Base-by-base conservation (phyloP, 2,113 vertebrate species). In the Leucopternis melanops region DNA sequence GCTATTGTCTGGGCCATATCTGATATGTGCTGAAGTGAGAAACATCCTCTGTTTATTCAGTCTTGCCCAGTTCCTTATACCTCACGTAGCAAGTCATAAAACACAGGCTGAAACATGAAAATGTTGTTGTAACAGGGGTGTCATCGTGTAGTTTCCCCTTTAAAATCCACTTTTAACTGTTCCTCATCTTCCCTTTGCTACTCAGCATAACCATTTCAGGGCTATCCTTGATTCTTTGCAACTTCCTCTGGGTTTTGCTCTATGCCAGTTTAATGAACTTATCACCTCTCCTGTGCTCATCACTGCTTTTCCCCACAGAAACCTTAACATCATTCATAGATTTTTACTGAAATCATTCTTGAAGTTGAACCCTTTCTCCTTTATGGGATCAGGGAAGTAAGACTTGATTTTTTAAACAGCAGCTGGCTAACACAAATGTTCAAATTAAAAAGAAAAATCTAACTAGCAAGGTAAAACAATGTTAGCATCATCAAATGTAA, bases 401-500 rank as follows among this genome's bases (percentile, higher is more conserved):
- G 2, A 8, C 27, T 11, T 78, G 44, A 65, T 63, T 81, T 77
- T 50, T 81, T 67, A 57, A 90, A 90, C 18, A 38, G 16, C 27
- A 73, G 13, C 26, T 77, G 13, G 4, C 52, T 52, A 62, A 61
- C 23, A 81, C 4, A 77, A 73, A 65, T 42, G 19, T 57, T 52
- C 40, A 57, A 47, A 42, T 61, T 44, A 36, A 54, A 83, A 63
- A 77, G 32, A 78, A 92, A 77, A 80, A 29, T 29, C 19, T 50
- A 34, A 38, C 40, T 65, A 47, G 14, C 12, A 66, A 52, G 13
- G n/a, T 40, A 36, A 88, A 94, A 13, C 13, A 69, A 25, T 0
- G 1, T 38, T 38, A 44, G 9, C 0, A 0, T 58, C 18, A 40
- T 29, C 47, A 87, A 62, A 54, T 36, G 9, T 4, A 79, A 38